Evolutionary conservation across 2,113 vertebrate species (phyloP), one percentile per base, ranked within the genome.

Genomic region (Collichthys lucidus): DNA sequence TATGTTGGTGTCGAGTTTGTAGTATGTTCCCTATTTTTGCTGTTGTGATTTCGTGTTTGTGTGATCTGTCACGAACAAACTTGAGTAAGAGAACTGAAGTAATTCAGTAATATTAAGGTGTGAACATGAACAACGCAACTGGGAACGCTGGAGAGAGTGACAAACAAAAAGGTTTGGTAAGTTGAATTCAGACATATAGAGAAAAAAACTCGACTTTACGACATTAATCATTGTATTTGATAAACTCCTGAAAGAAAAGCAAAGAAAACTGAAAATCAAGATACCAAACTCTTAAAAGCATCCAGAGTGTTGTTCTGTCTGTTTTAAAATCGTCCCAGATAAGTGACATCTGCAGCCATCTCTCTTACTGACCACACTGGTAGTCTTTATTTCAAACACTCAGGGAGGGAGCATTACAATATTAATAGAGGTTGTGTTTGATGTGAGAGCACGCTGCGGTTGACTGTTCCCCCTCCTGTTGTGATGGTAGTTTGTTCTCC

Each of bases 401-500:
- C 63, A 0, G 53, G 77, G 76, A 87, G 86, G 86, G 90, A 84
- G 74, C 88, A 84, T 93, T 91, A 86, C 83, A 88, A 88, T 92
- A 90, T 90, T 91, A 92, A 91, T 83, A 77, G 87, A 61, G 85
- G 83, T 31, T 78, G 87, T 83, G 90, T 94, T 94, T 94, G 91
- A 94, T 89, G 90, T 93, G 90, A 85, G 86, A 88, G 83, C 78
- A 84, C 11, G 73, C 80, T 62, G 79, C 65, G 86, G 83, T 91
- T 26, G 91, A 88, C 92, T 76, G 84, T 91, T 92, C 83, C 91
- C 89, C 92, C 93, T 87, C 93, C 93, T 92, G 93, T 88, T 86
- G 92, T 88, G 91, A 90, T 74, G 83, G 75, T 87, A 89, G 91
- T 93, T 93, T 94, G 92, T 94, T 92, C 92, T 92, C 90, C 86